Base-by-base conservation (phyloP, 2,797 vertebrate species). In the Eleutherodactylus coqui region DNA sequence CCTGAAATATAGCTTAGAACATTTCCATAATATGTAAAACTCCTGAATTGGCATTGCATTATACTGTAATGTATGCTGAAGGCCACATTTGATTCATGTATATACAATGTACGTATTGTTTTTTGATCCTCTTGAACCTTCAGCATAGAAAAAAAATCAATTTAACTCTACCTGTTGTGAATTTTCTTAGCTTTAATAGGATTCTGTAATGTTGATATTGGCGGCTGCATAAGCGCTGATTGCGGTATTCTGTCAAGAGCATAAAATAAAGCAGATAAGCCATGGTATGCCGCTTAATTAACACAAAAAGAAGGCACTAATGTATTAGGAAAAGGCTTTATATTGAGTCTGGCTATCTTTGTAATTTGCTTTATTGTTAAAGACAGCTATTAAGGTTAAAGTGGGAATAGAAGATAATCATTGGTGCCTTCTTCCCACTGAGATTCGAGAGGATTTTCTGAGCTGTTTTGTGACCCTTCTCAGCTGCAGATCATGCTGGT, bases 311-410 rank as follows among this genome's bases (percentile, higher is more conserved):
- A 49, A 76, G 72, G 32, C 55, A 41, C 58, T 55, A 82, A 76
- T 43, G 47, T 58, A 67, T 69, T 76, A 64, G 17, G 64, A 41
- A 55, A 53, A 75, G 6, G 16, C 58, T 69, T 72, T 55, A 55
- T 81, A 76, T 47, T 55, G 79, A 77, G 67, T 55, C 32, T n/a
- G 24, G 3, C 47, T 76, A 29, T 76, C 72, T 43, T 80, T 77
- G 60, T 77, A 82, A 82, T 76, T 82, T 82, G 72, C 45, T n/a
- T 76, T 67, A 53, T 82, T 82, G 55, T 67, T 86, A 82, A 55
- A 82, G 55, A 81, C 16, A 21, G 70, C 85, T 76, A 86, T 86
- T 82, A 77, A 76, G 79, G 79, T 45, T 86, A 82, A 80, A 67
- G 29, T 75, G 43, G 85, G 70, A 75, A 86, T 75, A 75, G 51